A percentile compares a stretch with the other conserved stretches of the same genome.
These are phyloP conservation scores for Cacoxenus indagator DNA, from an alignment of 2,888 invertebrate genomes.

Conservation along the genomic window DNA sequence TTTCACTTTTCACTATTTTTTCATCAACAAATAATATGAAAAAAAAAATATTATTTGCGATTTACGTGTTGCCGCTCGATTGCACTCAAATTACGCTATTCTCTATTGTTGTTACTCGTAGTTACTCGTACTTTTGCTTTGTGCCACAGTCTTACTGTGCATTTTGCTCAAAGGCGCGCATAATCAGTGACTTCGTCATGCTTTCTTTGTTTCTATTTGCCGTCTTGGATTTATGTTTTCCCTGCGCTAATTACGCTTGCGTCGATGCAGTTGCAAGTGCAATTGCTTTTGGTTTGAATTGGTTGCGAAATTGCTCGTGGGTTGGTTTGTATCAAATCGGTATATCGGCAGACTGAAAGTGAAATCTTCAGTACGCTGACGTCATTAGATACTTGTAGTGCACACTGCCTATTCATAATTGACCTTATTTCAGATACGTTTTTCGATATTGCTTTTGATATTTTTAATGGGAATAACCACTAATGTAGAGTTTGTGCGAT, in stretches of 20 bases:
- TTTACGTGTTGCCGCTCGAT: constrained; percentile 60
- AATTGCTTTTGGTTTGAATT: too few relatives aligned
- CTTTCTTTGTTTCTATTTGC: constrained; percentile 53
- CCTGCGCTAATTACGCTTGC: constrained; percentile 58
- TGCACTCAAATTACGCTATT: constrained; percentile 62
- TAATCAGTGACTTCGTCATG: constrained; percentile 47
- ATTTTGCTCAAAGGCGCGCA: not conserved
- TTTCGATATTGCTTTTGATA: not conserved
- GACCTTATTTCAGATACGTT: constrained; percentile 61
- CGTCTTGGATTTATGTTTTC: constrained; percentile 45
- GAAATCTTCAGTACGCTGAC: constrained; percentile 50
- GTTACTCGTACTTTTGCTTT: constrained; percentile 30
- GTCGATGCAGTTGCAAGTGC: constrained; percentile 37
- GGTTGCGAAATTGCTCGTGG: constrained; percentile 44
- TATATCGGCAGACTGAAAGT: constrained; percentile 48
- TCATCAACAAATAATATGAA: not conserved
- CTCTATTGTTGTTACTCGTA: constrained; percentile 42
- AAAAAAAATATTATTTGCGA: constrained; percentile 1
- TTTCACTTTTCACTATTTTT: constrained; percentile 34
- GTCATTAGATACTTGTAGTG: constrained; percentile 28
- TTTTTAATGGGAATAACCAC: constrained; percentile 3
- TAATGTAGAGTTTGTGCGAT: not conserved
- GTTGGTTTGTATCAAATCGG: constrained; percentile 47
- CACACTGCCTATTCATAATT: constrained; percentile 50
- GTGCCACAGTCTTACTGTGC: not conserved